These are phyloP conservation scores for Apomyelois bistriatella DNA, from an alignment of 2,888 invertebrate species.

Conservation along the genomic window DNA sequence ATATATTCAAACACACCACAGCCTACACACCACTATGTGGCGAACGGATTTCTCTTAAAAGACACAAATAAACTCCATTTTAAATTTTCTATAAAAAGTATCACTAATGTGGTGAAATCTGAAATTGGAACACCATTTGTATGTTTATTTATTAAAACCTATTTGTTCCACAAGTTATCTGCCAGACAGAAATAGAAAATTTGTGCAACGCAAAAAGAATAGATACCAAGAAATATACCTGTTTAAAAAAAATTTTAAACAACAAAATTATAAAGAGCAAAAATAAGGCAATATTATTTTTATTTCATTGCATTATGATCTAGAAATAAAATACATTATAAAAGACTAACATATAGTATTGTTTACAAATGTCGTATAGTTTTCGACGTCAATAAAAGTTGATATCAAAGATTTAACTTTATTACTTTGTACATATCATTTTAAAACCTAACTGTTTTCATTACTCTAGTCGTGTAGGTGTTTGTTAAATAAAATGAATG, in stretches of 20 bases:
- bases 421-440: slow-evolving; percentile 7
- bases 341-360: not conserved
- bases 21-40: not conserved
- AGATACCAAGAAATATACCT: no score
- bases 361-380: not conserved
- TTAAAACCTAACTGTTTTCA: slow-evolving; percentile 1
- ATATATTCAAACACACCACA: not conserved
- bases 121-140: no score
- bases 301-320: not conserved
- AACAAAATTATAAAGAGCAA: no score
- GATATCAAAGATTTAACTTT: slow-evolving; percentile 1
- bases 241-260: no score
- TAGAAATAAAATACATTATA: not conserved
- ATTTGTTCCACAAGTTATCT: no score
- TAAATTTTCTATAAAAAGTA: no score
- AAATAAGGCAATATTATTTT: not conserved
- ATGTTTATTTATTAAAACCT: no score
- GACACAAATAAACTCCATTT: not conserved
- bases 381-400: slow-evolving; percentile 1
- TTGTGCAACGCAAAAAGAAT: no score
- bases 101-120: no score
- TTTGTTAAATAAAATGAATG: not conserved
- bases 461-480: not conserved
- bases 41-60: not conserved
- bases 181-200: no score